phyloP scores from a whole-genome alignment of 1,140 invertebrate species.

The Achroia grisella region DNA sequence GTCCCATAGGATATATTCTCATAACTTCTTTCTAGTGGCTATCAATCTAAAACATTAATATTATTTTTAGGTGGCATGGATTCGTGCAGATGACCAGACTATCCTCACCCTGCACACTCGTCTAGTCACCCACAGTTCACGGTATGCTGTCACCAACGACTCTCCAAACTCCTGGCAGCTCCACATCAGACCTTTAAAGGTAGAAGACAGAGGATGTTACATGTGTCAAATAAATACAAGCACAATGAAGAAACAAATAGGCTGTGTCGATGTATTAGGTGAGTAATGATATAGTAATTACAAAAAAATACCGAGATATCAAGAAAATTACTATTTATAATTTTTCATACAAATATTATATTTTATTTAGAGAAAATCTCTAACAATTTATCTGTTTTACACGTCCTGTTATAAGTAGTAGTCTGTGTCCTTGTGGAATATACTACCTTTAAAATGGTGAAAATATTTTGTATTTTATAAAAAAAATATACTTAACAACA shows the following conservation, averaged over 20 bases:
- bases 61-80: constrained; percentile 87
- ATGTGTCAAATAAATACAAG: constrained; percentile 93
- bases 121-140: constrained; percentile 90
- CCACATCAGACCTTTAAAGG: constrained; percentile 82
- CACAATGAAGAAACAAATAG: constrained; percentile 90
- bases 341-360: too few relatives aligned
- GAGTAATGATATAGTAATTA: constrained; percentile 26
- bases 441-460: too few relatives aligned
- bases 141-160: constrained; percentile 87
- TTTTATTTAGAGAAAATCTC: too few relatives aligned
- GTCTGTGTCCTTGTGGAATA: too few relatives aligned
- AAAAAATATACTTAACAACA: too few relatives aligned
- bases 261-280: constrained; percentile 92
- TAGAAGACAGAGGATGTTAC: constrained; percentile 84
- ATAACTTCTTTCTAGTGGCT: too few relatives aligned
- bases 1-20: too few relatives aligned
- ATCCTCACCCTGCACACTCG: constrained; percentile 88
- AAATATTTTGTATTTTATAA: too few relatives aligned
- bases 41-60: not conserved
- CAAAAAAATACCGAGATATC: too few relatives aligned
- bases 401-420: too few relatives aligned
- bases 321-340: too few relatives aligned
- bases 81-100: constrained; percentile 91
- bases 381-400: too few relatives aligned
- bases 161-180: constrained; percentile 84